Base-by-base conservation (phyloP, 2,797 vertebrate genomes). In the Gambusia yucatana region DNA sequence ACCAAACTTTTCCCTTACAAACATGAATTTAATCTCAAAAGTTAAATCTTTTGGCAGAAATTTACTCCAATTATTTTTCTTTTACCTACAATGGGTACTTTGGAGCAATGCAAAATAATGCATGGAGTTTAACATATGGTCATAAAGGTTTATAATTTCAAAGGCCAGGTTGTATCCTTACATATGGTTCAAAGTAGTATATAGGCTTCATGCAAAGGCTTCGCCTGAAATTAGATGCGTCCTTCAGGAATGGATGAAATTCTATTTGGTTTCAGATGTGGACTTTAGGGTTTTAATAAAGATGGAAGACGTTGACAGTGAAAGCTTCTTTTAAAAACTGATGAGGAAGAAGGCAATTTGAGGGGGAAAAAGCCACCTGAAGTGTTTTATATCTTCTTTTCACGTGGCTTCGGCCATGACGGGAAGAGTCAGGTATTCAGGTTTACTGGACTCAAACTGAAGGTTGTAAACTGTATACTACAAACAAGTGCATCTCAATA, bases 401-500 rank as follows among this genome's bases (percentile, higher is more conserved):
- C 73, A 71, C 73, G 46, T 59, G 63, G 70, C 75, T 72, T 70
- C 57, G 39, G 59, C 59, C 50, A 73, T 59, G 50, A 75, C 41
- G 57, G 36, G 48, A 75, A 61, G 80, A 79, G 55, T 65, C 30
- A 73, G 75, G 59, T 67, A 72, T 59, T 43, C 55, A 77, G 79
- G 59, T 86, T 82, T 84, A 78, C 55, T 39, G 46, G 28, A 74
- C 77, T 87, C 73, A 67, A 46, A 28, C 76, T 77, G 69, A 77
- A 69, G 43, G 69, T 77, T 79, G 79, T 77, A 77, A 91, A 77
- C 78, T 76, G 73, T 79, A 39, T 17, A 0, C 33, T 36, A 9
- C 75, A 79, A 85, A 86, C 89, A 87, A 91, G 85, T 86, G 85
- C 50, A 77, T 71, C 17, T 39, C 61, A 22, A 10, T 65, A 39